phyloP scores from a whole-genome alignment of 2,797 vertebrate genomes.

The Protonibea diacanthus region DNA sequence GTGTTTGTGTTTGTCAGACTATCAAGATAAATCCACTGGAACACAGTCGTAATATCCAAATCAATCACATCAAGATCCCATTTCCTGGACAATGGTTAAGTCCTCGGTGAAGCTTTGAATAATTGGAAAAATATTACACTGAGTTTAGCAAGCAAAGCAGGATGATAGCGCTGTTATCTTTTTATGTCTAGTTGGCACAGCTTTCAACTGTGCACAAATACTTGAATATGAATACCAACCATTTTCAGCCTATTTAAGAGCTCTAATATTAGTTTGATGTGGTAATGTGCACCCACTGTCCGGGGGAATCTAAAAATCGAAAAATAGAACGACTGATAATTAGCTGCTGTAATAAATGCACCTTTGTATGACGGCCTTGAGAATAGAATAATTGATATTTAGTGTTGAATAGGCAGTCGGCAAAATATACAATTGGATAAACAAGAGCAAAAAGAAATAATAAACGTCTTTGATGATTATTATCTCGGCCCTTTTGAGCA shows the following conservation, averaged over 20 bases:
- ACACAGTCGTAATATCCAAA: slow-evolving; percentile 39
- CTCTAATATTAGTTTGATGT: slow-evolving; percentile 4
- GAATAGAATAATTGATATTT: slow-evolving; percentile 20
- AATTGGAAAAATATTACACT: slow-evolving; percentile 40
- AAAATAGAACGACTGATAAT: slow-evolving; percentile 39
- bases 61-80: slow-evolving; percentile 47
- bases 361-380: slow-evolving; percentile 8
- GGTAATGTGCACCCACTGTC: slow-evolving; percentile 24
- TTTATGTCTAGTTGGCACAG: slow-evolving; percentile 37
- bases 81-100: slow-evolving; percentile 53
- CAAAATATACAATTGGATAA: slow-evolving; percentile 38
- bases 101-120: neutral
- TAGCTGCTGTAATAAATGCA: slow-evolving; percentile 19
- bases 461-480: slow-evolving; percentile 10
- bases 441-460: slow-evolving; percentile 32
- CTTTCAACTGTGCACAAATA: slow-evolving; percentile 6
- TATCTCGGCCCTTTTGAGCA: slow-evolving; percentile 37
- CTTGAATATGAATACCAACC: slow-evolving; percentile 21
- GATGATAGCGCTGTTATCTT: slow-evolving; percentile 43
- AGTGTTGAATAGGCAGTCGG: slow-evolving; percentile 3
- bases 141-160: slow-evolving; percentile 36
- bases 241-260: slow-evolving; percentile 14
- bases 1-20: slow-evolving; percentile 24
- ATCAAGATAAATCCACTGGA: slow-evolving; percentile 39
- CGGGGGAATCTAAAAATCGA: neutral